Base-by-base conservation (phyloP, 2,888 invertebrate genomes). In the Nomada ferruginata region DNA sequence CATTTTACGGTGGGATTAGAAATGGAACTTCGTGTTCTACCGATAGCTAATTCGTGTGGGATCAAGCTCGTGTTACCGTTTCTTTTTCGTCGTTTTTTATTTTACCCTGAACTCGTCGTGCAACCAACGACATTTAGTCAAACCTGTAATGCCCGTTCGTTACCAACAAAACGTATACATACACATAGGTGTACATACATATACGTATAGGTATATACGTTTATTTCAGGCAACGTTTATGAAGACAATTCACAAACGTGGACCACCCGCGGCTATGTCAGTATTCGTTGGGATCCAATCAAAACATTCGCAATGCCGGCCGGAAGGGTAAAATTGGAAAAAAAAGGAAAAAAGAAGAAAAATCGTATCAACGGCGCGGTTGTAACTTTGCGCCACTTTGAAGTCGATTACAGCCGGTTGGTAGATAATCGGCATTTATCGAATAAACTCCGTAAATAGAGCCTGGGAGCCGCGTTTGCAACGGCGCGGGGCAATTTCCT, bases 401-500 rank as follows among this genome's bases (percentile, higher is more conserved):
- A 76, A 77, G 64, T 47, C 59, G 55, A 13, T 42, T 57, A 42
- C 57, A 50, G 26, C 11, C 29, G 18, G 66, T 11, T 63, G 52
- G 50, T 18, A 2, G 53, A 20, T 75, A 76, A 78, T 78, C 76
- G 63, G 50, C 79, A 64, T 76, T 76, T 64, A 53, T 69, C 77
- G 77, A 64, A 29, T 69, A 69, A 76, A 52, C 63, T 63, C 63
- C 15, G 77, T 52, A 76, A 75, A 78, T 76, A 78, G 78, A 63
- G 53, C 13, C 20, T n/a, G 15, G 29, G 52, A 29, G 9, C 26
- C 18, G 57, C 7, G 44, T 47, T 36, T 26, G 20, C 36, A 26
- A 55, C 26, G 57, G 5, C 44, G 26, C 44, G n/a, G 36, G 7
- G 52, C 15, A 53, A 53, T 70, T 59, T 59, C 44, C 57, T 69